Evolutionary conservation across 2,797 vertebrate species (phyloP).

Genomic region (Pseudochirops corinnae): DNA sequence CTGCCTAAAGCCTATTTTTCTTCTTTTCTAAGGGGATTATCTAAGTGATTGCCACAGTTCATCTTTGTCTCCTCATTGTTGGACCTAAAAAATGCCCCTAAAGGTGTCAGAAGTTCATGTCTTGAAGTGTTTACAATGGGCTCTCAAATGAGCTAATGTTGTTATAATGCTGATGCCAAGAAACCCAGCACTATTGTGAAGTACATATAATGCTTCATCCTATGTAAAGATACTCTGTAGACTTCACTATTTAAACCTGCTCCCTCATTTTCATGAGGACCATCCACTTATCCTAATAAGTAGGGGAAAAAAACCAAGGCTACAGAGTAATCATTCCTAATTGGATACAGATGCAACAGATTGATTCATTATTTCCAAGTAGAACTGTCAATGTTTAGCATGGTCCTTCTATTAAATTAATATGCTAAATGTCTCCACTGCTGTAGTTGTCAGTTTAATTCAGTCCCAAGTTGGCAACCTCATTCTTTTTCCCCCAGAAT

Average conservation of each 20-base stretch:
- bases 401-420: slow-evolving; percentile 63
- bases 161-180: neutral
- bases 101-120: too few species aligned
- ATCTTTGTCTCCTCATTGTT: neutral
- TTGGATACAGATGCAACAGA: slow-evolving; percentile 79
- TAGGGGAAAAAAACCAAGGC: slow-evolving; percentile 55
- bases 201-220: neutral
- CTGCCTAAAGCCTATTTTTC: neutral
- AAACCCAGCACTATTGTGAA: too few species aligned
- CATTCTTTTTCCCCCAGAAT: slow-evolving; percentile 19
- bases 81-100: neutral
- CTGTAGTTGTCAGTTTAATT: slow-evolving; percentile 71
- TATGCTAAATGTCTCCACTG: slow-evolving; percentile 60
- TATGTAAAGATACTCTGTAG: slow-evolving; percentile 53
- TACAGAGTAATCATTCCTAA: slow-evolving; percentile 82
- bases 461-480: slow-evolving; percentile 33
- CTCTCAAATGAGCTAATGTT: too few species aligned
- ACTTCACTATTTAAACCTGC: slow-evolving; percentile 59
- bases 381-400: slow-evolving; percentile 62
- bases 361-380: slow-evolving; percentile 81
- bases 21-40: neutral
- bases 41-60: neutral
- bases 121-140: neutral
- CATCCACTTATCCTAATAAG: slow-evolving; percentile 67
- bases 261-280: slow-evolving; percentile 65